Percentiles rank a stretch among this genome's conserved stretches.
phyloP scores from a whole-genome alignment of 2,888 invertebrate genomes.

The Agrilus biguttatus region DNA sequence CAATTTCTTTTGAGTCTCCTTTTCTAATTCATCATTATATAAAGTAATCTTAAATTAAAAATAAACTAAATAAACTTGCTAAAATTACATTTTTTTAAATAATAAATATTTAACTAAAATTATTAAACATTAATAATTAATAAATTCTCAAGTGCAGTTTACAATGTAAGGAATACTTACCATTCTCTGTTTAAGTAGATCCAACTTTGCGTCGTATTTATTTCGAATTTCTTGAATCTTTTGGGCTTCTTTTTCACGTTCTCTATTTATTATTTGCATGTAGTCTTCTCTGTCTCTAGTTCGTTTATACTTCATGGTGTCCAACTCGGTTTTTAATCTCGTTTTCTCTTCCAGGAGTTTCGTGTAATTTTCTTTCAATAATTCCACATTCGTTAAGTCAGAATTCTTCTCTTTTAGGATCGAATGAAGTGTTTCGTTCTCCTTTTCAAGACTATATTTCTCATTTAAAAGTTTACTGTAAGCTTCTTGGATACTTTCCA shows the following conservation, averaged over 20 bases:
- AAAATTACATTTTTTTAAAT: background rate
- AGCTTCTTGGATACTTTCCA: constrained; percentile 18
- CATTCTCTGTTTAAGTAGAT: constrained; percentile 69
- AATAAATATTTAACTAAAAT: background rate
- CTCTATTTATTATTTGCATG: constrained; percentile 21
- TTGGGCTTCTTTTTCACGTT: constrained; percentile 25
- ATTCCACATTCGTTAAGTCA: constrained; percentile 14
- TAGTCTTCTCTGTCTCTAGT: constrained; percentile 26
- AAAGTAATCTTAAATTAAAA: constrained; percentile 43
- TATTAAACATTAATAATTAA: background rate
- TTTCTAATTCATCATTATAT: constrained; percentile 48
- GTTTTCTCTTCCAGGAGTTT: constrained; percentile 28
- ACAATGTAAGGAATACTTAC: constrained; percentile 38
- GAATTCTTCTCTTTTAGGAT: constrained; percentile 17
- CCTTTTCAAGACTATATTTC: constrained; percentile 23
- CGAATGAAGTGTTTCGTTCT: constrained; percentile 19
- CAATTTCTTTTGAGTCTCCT: constrained; percentile 40
- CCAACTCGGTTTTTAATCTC: constrained; percentile 23
- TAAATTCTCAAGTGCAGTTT: too few species aligned
- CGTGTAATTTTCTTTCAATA: constrained; percentile 27
- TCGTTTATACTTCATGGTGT: constrained; percentile 27
- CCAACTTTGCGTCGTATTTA: constrained; percentile 61
- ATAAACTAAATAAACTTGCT: constrained; percentile 4
- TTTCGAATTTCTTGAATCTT: constrained; percentile 40
- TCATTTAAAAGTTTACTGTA: constrained; percentile 21